phyloP scores from a whole-genome alignment of 2,113 vertebrate species.

The Apteryx mantelli region DNA sequence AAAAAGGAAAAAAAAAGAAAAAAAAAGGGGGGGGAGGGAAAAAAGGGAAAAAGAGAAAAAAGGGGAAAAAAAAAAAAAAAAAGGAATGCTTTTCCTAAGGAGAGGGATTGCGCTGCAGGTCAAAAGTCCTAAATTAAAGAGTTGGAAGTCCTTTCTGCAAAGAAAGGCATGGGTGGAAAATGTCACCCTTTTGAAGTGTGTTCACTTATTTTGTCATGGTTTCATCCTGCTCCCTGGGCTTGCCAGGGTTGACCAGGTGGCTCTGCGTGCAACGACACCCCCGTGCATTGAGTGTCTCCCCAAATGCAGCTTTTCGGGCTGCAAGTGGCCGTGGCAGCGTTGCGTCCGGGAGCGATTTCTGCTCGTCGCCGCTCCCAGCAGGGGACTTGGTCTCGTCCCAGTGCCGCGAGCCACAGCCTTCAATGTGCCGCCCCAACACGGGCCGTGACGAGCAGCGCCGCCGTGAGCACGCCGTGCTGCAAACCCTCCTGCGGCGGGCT shows the following conservation, averaged over 20 bases:
- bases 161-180: accelerated
- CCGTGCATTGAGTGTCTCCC: no score
- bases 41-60: no score
- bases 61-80: no score
- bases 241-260: accelerated
- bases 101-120: accelerated
- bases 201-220: accelerated
- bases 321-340: no score
- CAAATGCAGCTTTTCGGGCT: no score
- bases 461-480: not conserved
- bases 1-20: no score
- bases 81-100: not conserved
- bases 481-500: conserved; percentile 35
- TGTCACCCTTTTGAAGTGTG: accelerated
- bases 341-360: no score
- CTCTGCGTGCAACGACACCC: not conserved
- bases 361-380: not conserved
- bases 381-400: not conserved
- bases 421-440: conserved; percentile 8
- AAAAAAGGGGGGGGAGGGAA: no score
- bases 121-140: not conserved
- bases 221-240: accelerated
- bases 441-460: not conserved
- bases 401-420: conserved; percentile 40
- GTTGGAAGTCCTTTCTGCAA: not conserved